These are phyloP conservation scores for Dreissena rostriformis DNA, from an alignment of 1,140 invertebrate genomes.

Conservation along the genomic window DNA sequence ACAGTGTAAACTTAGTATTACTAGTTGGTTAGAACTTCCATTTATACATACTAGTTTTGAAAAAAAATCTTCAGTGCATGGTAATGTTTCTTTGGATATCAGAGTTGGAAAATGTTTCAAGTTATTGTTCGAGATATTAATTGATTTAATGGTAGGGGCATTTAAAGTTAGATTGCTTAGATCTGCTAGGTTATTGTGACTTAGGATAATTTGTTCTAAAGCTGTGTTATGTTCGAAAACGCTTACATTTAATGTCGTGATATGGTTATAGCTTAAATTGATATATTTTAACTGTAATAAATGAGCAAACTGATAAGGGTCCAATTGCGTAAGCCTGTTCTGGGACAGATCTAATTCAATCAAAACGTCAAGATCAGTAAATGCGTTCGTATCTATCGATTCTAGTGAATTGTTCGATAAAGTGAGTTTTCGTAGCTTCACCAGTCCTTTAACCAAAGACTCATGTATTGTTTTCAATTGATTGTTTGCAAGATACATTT, in stretches of 20 bases:
- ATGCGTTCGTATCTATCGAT: not conserved
- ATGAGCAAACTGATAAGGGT: too few relatives aligned
- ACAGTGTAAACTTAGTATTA: too few relatives aligned
- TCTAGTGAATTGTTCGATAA: not conserved
- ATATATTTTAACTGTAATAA: too few relatives aligned
- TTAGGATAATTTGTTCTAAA: not conserved
- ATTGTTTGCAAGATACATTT: not conserved
- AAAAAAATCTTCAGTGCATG: too few relatives aligned
- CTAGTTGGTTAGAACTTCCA: too few relatives aligned
- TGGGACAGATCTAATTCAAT: not conserved
- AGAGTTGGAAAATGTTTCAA: not conserved
- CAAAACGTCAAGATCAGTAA: not conserved
- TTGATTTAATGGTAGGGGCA: not conserved
- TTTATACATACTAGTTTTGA: too few relatives aligned
- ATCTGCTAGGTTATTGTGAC: not conserved
- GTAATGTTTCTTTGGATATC: too few relatives aligned
- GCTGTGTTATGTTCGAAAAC: not conserved
- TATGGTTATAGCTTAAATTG: too few relatives aligned
- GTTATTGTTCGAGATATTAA: conserved; percentile 14
- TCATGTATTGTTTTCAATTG: not conserved
- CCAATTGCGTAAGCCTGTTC: too few relatives aligned
- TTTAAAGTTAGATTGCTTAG: not conserved
- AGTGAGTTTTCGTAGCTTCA: not conserved
- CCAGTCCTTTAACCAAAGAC: not conserved
- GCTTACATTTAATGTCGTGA: too few relatives aligned